phyloP scores from a whole-genome alignment of 2,797 vertebrate genomes.

The Melanogrammus aeglefinus region DNA sequence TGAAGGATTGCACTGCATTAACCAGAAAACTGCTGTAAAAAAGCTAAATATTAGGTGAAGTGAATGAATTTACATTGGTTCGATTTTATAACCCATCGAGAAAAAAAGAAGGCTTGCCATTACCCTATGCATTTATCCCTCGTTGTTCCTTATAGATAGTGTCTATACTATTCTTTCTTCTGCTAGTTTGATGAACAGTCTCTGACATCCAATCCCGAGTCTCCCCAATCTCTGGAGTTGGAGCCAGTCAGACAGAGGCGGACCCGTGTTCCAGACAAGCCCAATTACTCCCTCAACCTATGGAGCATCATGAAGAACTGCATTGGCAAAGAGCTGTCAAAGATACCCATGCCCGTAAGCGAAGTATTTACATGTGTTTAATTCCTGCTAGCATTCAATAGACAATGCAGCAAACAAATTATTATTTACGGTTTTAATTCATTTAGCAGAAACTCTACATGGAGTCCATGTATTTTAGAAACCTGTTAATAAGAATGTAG shows the following conservation, averaged over 20 bases:
- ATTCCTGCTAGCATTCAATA: background rate
- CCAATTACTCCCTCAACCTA: constrained; percentile 93
- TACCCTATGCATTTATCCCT: background rate
- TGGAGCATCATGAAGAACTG: constrained; percentile 99
- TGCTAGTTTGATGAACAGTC: constrained; percentile 73
- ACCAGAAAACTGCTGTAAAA: background rate
- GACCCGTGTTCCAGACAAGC: constrained; percentile 88
- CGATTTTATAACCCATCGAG: background rate
- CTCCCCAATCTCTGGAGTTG: constrained; percentile 72
- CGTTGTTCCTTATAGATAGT: background rate
- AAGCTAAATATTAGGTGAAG: background rate
- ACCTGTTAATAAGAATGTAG: background rate
- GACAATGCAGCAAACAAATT: background rate
- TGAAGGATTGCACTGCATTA: background rate
- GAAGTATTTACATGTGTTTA: background rate
- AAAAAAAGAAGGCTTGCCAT: background rate
- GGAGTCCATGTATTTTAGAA: background rate
- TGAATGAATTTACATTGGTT: background rate
- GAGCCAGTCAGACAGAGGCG: constrained; percentile 83
- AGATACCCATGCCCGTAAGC: constrained; percentile 95
- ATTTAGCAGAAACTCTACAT: background rate
- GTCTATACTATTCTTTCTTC: background rate
- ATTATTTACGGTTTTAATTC: background rate
- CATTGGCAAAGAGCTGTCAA: constrained; percentile 93
- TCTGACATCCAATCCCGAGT: constrained; percentile 74